phyloP scores from a whole-genome alignment of 2,113 vertebrate species.

The Perccottus glenii region DNA sequence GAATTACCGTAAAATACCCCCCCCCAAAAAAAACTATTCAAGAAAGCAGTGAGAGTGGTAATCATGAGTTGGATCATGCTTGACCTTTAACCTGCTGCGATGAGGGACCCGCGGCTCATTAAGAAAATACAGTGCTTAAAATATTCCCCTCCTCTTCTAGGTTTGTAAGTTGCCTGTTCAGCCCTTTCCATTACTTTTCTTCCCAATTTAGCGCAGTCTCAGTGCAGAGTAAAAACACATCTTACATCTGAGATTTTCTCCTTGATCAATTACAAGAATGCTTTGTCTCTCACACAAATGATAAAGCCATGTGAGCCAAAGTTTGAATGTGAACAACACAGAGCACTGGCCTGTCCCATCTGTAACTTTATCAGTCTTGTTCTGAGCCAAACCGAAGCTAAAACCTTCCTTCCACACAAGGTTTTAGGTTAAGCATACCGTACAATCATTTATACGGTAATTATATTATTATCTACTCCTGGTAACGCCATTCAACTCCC shows the following conservation, averaged over 20 bases:
- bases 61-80: background rate
- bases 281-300: no score
- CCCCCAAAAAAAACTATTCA: no score
- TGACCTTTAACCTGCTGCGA: constrained; percentile 4
- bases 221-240: no score
- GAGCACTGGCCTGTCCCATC: background rate
- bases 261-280: no score
- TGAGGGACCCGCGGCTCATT: background rate
- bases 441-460: background rate
- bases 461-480: background rate
- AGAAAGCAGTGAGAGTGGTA: background rate
- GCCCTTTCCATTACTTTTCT: background rate
- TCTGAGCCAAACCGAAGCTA: background rate
- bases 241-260: no score
- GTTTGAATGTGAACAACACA: background rate
- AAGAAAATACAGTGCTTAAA: constrained; percentile 4
- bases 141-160: background rate
- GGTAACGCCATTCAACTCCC: background rate
- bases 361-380: background rate
- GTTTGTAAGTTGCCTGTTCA: background rate
- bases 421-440: background rate
- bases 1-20: no score
- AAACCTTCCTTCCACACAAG: background rate
- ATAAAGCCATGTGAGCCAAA: no score
- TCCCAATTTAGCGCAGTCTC: no score